Evolutionary conservation across 1,140 invertebrate genomes (phyloP), one percentile per base, ranked within the genome.

Genomic region (Orchestia grillus): DNA sequence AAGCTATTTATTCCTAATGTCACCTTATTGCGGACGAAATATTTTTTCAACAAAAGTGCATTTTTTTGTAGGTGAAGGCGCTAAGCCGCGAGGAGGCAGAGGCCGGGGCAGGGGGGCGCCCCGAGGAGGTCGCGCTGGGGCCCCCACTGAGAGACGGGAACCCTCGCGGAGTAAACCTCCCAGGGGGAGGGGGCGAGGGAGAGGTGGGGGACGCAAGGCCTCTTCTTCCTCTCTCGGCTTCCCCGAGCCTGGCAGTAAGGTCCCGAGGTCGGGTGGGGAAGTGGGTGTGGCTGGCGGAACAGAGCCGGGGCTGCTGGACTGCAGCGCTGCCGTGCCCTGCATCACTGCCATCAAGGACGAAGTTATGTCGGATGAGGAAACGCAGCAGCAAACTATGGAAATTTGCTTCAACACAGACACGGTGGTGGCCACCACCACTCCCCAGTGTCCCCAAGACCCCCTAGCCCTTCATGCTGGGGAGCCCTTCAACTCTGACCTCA

Each of bases 271-370:
- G 42, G 41, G 43, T 42, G 87, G 36, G 4, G 36, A 40, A 4
- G 36, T 41, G 16, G 41, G 3, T 28, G 4, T 19, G 11, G 36
- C 11, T 41, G 43, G 43, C 15, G 42, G 42, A 90, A 6, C 43
- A 16, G 43, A 90, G 11, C 15, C 41, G 3, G 88, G 43, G 15
- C 23, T 8, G 88, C n/a, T 43, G 42, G 62, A 28, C 28, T 42
- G 11, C 88, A 90, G 88, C 43, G 41, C 92, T 47, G 44, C 92
- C 41, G 44, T 94, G 36, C 92, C 92, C 4, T 94, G 92, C 44
- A 94, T 94, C 92, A 94, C 92, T 8, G 44, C 92, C 41, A 94
- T 94, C 40, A 94, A 94, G 40, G 92, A 94, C 41, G 92, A 94
- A 94, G 44, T 47, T 47, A 3, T 45, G 3, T 94, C 92, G 6